phyloP scores from a whole-genome alignment of 2,113 vertebrate genomes.

The Rattus rattus region DNA sequence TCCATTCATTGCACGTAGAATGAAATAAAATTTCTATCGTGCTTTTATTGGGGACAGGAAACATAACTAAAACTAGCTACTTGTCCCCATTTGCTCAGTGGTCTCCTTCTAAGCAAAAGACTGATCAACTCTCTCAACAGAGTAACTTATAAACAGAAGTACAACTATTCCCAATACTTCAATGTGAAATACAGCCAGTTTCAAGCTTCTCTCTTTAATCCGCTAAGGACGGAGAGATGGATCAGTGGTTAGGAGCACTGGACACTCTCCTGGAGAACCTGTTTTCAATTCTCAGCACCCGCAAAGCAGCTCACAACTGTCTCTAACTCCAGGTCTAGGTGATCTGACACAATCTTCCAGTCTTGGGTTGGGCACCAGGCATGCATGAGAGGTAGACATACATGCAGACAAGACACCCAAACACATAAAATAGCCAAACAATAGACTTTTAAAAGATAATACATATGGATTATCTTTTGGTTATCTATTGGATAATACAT shows the following conservation, averaged over 20 bases:
- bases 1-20: neutral
- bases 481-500: too few species aligned
- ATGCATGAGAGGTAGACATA: neutral
- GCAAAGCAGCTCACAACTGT: neutral
- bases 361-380: neutral
- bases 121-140: conserved; percentile 30
- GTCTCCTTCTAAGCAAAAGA: conserved; percentile 29
- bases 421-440: neutral
- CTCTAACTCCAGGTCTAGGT: neutral
- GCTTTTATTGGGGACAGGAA: neutral
- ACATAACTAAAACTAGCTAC: neutral
- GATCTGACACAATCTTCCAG: neutral
- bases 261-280: neutral
- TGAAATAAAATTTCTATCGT: neutral
- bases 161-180: neutral
- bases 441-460: neutral
- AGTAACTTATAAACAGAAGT: conserved; percentile 29
- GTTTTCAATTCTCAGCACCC: neutral
- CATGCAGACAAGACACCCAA: neutral
- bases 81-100: neutral
- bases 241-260: neutral
- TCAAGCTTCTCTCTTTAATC: neutral
- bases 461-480: too few species aligned
- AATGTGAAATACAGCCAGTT: neutral
- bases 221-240: neutral